A percentile compares a stretch with the other conserved stretches of the same genome.
phyloP scores from a whole-genome alignment of 2,113 vertebrate species.

The Eudyptes chrysolophus region DNA sequence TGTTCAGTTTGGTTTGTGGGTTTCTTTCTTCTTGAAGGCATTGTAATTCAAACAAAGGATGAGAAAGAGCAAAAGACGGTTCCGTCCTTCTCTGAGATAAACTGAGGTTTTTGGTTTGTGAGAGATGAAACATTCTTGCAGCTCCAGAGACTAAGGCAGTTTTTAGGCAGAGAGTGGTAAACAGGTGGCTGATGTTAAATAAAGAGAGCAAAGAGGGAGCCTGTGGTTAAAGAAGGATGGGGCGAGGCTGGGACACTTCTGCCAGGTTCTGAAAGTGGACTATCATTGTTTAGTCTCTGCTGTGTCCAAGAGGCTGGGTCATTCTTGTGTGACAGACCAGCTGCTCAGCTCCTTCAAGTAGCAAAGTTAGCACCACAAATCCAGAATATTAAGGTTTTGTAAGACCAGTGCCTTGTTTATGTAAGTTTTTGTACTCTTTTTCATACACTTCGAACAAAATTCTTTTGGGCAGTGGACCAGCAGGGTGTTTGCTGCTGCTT shows the following conservation, averaged over 20 bases:
- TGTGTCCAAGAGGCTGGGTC: not conserved
- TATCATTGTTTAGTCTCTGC: slow-evolving; percentile 23
- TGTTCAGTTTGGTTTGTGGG: not conserved
- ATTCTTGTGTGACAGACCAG: not conserved
- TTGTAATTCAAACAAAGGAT: not conserved
- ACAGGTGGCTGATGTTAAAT: not conserved
- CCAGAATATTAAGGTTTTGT: not conserved
- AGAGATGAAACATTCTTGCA: not conserved
- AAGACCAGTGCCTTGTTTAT: not conserved
- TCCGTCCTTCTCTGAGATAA: not conserved
- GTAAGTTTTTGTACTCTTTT: not conserved
- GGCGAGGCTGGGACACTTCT: not conserved
- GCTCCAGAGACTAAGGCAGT: not conserved
- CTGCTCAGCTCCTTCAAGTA: not conserved
- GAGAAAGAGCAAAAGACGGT: not conserved
- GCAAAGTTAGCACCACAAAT: not conserved
- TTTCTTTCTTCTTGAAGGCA: not conserved
- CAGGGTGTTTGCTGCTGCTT: not conserved
- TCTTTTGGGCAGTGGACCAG: not conserved
- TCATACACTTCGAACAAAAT: not conserved
- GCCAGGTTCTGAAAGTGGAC: slow-evolving; percentile 1
- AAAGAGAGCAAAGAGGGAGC: not conserved
- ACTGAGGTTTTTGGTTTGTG: not conserved
- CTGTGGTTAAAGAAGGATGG: not conserved
- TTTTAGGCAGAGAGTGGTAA: not conserved